These are phyloP conservation scores for Hystrix cristata DNA, from an alignment of 2,113 vertebrate genomes.

Conservation along the genomic window DNA sequence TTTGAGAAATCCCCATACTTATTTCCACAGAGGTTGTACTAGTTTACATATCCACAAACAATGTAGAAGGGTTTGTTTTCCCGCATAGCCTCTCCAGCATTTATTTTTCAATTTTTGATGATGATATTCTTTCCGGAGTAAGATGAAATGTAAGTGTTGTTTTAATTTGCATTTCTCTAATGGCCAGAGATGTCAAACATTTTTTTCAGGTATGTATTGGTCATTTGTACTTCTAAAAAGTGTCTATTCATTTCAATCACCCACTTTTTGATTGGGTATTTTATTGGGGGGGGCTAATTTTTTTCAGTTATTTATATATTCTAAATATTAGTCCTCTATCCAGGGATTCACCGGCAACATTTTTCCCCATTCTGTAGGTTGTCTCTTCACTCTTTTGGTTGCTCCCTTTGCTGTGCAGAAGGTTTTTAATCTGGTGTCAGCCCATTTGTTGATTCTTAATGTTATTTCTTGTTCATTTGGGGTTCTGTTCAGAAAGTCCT, in stretches of 20 bases:
- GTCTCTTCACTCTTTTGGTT: background rate
- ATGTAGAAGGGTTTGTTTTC: background rate
- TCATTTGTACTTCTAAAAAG: background rate
- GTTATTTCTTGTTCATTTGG: background rate
- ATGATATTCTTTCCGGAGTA: background rate
- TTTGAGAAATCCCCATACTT: background rate
- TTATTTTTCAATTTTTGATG: background rate
- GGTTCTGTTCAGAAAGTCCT: background rate
- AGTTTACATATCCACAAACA: background rate
- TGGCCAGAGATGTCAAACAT: background rate
- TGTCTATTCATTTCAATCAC: background rate
- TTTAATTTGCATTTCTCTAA: background rate
- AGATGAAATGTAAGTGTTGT: background rate
- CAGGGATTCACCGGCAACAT: background rate
- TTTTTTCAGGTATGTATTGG: background rate
- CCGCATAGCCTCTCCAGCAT: background rate
- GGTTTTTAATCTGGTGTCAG: background rate
- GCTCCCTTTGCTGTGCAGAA: background rate
- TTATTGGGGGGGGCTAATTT: background rate
- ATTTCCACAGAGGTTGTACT: background rate
- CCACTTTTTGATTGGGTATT: background rate
- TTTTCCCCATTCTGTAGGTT: background rate
- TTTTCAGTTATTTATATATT: background rate
- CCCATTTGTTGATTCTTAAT: background rate
- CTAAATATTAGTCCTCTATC: too few relatives aligned